phyloP scores from a whole-genome alignment of 2,113 vertebrate species.

The Oryctolagus cuniculus region mOryCun1.1 NC_091443.1:26393001-26393500 shows the following conservation, averaged over 20 bases:
- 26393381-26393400: too few species aligned
- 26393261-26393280: not conserved
- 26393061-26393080: not conserved
- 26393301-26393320: not conserved
- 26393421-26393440: too few species aligned
- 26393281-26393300: not conserved
- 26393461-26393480: too few species aligned
- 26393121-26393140: not conserved
- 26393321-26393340: not conserved
- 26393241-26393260: not conserved
- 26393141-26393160: not conserved
- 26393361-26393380: too few species aligned
- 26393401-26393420: too few species aligned
- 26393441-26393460: too few species aligned
- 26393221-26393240: not conserved
- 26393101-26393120: not conserved
- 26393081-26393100: not conserved
- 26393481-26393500: too few species aligned
- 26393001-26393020: not conserved
- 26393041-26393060: not conserved
- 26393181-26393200: not conserved
- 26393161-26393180: conserved; percentile 19
- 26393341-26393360: too few species aligned
- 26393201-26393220: not conserved
- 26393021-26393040: not conserved